These are phyloP conservation scores for Rhopalosiphum maidis DNA, from an alignment of 1,140 invertebrate species.

Conservation along the genomic window DNA sequence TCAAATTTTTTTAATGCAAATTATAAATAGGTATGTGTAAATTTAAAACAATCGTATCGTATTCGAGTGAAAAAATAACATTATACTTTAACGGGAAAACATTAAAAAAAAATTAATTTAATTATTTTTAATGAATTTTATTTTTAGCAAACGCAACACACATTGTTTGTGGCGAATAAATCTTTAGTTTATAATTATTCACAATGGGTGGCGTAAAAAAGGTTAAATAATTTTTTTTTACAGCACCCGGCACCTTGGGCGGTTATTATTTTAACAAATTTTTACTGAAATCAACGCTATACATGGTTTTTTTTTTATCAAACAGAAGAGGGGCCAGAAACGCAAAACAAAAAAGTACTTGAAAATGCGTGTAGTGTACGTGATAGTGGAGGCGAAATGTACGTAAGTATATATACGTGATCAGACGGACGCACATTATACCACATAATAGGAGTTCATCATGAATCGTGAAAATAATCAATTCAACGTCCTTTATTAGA, in stretches of 20 bases:
- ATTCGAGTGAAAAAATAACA: background rate
- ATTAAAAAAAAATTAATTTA: constrained; percentile 24
- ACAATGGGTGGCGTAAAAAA: background rate
- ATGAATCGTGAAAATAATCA: constrained; percentile 8
- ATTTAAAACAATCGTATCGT: background rate
- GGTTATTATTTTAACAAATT: constrained; percentile 23
- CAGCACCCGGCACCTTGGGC: background rate
- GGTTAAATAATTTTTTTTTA: background rate
- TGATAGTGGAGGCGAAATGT: background rate
- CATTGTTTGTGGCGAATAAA: background rate
- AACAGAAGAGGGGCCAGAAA: background rate
- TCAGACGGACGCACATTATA: background rate
- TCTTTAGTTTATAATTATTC: constrained; percentile 38
- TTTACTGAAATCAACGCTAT: background rate
- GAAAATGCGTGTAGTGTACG: background rate
- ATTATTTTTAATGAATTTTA: constrained; percentile 26
- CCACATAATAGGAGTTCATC: background rate
- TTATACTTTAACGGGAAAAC: background rate
- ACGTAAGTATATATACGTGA: constrained; percentile 30
- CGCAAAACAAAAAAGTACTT: background rate
- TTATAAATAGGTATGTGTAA: background rate
- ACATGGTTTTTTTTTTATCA: background rate
- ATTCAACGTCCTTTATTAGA: constrained; percentile 2
- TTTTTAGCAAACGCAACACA: background rate
- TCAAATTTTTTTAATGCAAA: background rate